A percentile compares a stretch with the other conserved stretches of the same genome.
Evolutionary conservation across 2,113 vertebrate species (phyloP).

Genomic region (Callaeas wilsoni): DNA sequence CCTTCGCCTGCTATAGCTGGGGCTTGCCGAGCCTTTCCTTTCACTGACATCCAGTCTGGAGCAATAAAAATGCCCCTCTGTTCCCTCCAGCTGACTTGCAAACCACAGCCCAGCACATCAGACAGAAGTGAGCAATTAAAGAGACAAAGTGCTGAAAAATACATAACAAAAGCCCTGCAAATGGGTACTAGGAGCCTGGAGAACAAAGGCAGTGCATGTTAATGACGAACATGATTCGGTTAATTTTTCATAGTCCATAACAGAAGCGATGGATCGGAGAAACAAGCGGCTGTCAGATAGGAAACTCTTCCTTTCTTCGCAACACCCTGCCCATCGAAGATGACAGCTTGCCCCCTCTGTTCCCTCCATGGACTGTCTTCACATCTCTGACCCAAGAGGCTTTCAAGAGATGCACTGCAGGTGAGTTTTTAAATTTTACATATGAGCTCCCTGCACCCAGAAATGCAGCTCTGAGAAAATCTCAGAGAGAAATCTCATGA

Average conservation of each 20-base stretch:
- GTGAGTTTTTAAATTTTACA: neutral
- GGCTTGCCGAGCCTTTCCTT: neutral
- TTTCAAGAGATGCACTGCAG: neutral
- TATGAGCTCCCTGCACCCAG: neutral
- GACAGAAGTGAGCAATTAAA: constrained; percentile 58
- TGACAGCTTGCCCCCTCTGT: neutral
- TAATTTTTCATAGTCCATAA: constrained; percentile 60
- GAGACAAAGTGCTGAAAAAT: constrained; percentile 70
- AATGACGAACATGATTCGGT: constrained; percentile 35
- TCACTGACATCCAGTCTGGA: neutral
- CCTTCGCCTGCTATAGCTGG: neutral
- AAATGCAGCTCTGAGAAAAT: neutral
- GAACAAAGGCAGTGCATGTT: constrained; percentile 10
- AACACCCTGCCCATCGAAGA: neutral
- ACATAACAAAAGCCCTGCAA: constrained; percentile 54
- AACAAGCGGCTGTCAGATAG: neutral
- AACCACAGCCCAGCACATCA: constrained; percentile 20
- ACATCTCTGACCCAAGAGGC: neutral
- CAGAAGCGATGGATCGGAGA: neutral
- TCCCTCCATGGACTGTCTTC: neutral
- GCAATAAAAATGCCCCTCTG: constrained; percentile 11
- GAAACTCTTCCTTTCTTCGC: neutral
- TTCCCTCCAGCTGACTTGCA: constrained; percentile 28
- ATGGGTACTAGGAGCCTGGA: constrained; percentile 1
- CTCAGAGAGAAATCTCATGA: neutral